Conservation (phyloP, 2,797 vertebrate species). For the Spinus olivaceus region DNA sequence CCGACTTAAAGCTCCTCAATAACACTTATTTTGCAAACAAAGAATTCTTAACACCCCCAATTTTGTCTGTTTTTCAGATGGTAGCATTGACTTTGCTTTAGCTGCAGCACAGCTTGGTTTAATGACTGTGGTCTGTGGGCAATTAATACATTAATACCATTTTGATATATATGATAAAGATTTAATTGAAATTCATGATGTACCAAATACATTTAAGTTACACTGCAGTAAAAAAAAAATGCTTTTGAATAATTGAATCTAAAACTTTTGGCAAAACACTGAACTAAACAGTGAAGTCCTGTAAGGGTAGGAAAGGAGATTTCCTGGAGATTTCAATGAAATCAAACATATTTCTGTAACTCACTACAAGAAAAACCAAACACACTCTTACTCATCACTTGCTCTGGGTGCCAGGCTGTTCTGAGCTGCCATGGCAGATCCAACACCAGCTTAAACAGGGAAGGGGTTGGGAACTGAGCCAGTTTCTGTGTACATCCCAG, state of each 20-base stretch:
- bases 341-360: background rate
- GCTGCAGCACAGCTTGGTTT: background rate
- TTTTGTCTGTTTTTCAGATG: background rate
- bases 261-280: background rate
- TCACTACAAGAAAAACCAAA: background rate
- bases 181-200: background rate
- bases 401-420: slow-evolving; percentile 6
- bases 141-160: background rate
- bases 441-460: background rate
- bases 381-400: slow-evolving; percentile 14
- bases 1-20: background rate
- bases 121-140: background rate
- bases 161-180: background rate
- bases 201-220: background rate
- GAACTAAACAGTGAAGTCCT: background rate
- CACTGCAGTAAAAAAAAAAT: background rate
- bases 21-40: background rate
- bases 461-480: background rate
- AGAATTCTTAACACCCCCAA: background rate
- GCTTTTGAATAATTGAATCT: background rate
- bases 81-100: background rate
- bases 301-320: background rate
- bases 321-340: background rate
- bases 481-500: background rate
- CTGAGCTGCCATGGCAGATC: slow-evolving; percentile 30